phyloP scores from a whole-genome alignment of 2,888 invertebrate species.

The Stratiomys singularior region DNA sequence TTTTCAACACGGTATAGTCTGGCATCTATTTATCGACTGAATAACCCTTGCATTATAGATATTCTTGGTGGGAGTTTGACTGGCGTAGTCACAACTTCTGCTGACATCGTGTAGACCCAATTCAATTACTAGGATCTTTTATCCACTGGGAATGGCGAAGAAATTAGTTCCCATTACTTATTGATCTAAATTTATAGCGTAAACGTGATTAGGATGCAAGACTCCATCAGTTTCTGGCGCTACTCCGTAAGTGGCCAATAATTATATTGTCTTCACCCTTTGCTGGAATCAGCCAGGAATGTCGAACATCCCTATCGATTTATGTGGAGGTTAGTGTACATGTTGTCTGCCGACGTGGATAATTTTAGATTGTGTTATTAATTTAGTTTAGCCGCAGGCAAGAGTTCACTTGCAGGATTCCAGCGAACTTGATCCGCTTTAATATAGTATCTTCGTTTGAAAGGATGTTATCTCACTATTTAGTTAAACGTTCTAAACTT shows the following conservation, averaged over 20 bases:
- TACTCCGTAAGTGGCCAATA: constrained; percentile 15
- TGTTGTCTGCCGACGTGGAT: no score
- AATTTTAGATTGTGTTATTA: no score
- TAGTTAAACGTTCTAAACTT: no score
- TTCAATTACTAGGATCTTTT: constrained; percentile 33
- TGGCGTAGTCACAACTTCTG: background rate
- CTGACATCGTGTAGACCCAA: constrained; percentile 9
- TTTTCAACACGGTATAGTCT: background rate
- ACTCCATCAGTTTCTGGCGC: constrained; percentile 11
- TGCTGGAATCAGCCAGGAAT: background rate
- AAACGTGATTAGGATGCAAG: constrained; percentile 38
- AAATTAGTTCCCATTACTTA: constrained; percentile 46
- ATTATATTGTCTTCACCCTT: constrained; percentile 23
- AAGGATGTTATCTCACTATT: no score
- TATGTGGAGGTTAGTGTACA: no score
- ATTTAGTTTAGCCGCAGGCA: no score
- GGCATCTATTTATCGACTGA: background rate
- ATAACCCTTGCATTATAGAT: constrained; percentile 8
- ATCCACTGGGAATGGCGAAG: constrained; percentile 33
- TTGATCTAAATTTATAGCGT: constrained; percentile 45
- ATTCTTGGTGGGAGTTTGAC: background rate
- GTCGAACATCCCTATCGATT: no score
- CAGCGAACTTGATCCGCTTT: no score
- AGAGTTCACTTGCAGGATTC: no score
- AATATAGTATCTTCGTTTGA: no score